Base-by-base conservation (phyloP, 2,113 vertebrate species). In the Paramisgurnus dabryanus region DNA sequence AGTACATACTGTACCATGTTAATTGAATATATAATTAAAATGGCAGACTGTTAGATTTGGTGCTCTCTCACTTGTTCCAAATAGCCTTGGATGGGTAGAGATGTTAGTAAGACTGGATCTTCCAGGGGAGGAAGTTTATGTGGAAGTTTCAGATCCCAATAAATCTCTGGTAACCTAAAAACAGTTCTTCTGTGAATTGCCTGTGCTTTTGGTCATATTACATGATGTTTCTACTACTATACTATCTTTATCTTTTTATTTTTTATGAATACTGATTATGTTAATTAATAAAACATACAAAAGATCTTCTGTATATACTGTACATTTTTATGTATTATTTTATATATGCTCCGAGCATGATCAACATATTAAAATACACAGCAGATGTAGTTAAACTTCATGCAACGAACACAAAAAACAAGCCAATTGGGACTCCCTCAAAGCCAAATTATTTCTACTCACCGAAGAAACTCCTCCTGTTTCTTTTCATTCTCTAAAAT, bases 401-500 rank as follows among this genome's bases (percentile, higher is more conserved):
- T 5, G 2, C 7, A 3, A 5, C 7, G n/a, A 5, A n/a, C 17
- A 18, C 17, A 57, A 3, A n/a, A 22, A 57, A 18, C 55, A 57
- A 57, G 55, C 15, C 55, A 18, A 57, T 57, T n/a, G 5, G 13
- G 53, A 13, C 6, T 7, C 27, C 27, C 55, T 18, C 17, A 57
- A 57, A 17, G 13, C 27, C 27, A 41, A 71, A 55, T 39, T 57
- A 8, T 39, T 4, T 7, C 34, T 57, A 53, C 34, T 12, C 70
- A 98, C 98, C 95, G 95, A 87, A 97, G 84, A 89, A 99, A 99
- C 82, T 86, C 95, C 68, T 94, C 85, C 83, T 93, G 94, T 78
- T 97, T 97, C 89, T 94, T 90, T 87, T 92, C 91, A 57, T 84
- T 94, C 84, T 96, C 94, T 93, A 94, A 97, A 83, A 95, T 84